A percentile compares a stretch with the other conserved stretches of the same genome.
These are phyloP conservation scores for Ormyrus thymus DNA, from an alignment of 2,888 invertebrate species.

Conservation along the genomic window DNA sequence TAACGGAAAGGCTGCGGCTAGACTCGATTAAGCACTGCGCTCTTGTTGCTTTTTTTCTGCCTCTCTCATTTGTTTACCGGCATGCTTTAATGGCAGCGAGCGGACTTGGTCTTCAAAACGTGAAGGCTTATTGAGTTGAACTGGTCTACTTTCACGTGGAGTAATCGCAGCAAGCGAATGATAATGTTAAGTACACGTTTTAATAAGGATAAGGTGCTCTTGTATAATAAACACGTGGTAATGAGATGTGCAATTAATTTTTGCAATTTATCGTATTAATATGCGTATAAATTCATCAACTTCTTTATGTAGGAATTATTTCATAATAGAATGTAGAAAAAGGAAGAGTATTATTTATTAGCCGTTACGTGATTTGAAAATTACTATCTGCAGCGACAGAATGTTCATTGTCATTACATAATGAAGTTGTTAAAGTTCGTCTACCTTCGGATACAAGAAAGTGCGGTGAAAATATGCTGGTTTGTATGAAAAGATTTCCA, in stretches of 20 bases:
- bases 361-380: too few species aligned
- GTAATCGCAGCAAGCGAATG: too few species aligned
- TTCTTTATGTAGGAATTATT: too few species aligned
- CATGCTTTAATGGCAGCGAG: not conserved
- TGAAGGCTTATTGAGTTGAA: constrained; percentile 16
- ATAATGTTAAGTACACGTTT: not conserved
- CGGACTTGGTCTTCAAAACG: not conserved
- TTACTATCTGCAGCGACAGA: too few species aligned
- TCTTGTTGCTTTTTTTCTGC: not conserved
- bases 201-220: not conserved
- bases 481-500: not conserved
- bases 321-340: too few species aligned
- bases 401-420: not conserved
- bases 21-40: constrained; percentile 12
- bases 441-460: too few species aligned
- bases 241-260: too few species aligned
- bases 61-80: not conserved
- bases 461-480: too few species aligned
- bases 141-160: not conserved
- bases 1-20: constrained; percentile 23
- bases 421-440: not conserved
- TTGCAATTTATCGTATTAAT: too few species aligned
- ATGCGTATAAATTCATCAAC: too few species aligned
- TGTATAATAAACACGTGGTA: too few species aligned
- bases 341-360: too few species aligned